A percentile compares a stretch with the other conserved stretches of the same genome.
phyloP scores from a whole-genome alignment of 2,888 invertebrate genomes.

The Formica aserva region DNA sequence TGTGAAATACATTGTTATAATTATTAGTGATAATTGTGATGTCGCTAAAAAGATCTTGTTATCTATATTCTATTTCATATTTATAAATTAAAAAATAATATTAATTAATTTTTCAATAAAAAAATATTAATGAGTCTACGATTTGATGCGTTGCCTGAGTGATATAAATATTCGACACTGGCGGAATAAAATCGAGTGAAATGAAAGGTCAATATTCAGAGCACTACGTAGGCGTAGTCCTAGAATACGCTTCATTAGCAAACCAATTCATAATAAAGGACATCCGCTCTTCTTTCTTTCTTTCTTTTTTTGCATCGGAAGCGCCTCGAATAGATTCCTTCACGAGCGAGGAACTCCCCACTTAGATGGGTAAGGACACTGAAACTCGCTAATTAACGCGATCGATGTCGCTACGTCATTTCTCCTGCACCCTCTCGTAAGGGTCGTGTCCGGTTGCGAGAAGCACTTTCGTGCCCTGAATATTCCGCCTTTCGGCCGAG shows the following conservation, averaged over 20 bases:
- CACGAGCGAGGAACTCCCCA: slow-evolving; percentile 58
- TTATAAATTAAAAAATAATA: not conserved
- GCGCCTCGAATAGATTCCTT: slow-evolving; percentile 61
- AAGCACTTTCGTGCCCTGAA: slow-evolving; percentile 60
- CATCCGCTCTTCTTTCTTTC: slow-evolving; percentile 38
- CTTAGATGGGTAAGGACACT: slow-evolving; percentile 62
- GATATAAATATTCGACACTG: slow-evolving; percentile 1
- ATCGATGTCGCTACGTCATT: slow-evolving; percentile 70
- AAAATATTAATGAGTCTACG: not conserved
- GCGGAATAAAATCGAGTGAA: slow-evolving; percentile 16
- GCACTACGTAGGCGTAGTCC: not conserved
- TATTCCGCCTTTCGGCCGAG: slow-evolving; percentile 29
- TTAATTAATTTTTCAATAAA: not conserved
- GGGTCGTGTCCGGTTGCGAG: slow-evolving; percentile 64
- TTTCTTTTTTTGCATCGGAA: slow-evolving; percentile 70
- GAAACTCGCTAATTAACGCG: slow-evolving; percentile 74
- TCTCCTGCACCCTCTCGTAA: slow-evolving; percentile 59
- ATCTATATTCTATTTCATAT: not conserved
- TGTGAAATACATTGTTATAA: not conserved
- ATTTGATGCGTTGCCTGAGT: slow-evolving; percentile 12
- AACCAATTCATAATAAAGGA: slow-evolving; percentile 64
- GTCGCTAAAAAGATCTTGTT: not conserved
- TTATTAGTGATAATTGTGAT: not conserved
- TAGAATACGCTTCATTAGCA: slow-evolving; percentile 65
- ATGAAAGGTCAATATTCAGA: slow-evolving; percentile 20